Evolutionary conservation across 92 coral and sea anemone genomes (phyloP).

Genomic region (Metridium senile): DNA sequence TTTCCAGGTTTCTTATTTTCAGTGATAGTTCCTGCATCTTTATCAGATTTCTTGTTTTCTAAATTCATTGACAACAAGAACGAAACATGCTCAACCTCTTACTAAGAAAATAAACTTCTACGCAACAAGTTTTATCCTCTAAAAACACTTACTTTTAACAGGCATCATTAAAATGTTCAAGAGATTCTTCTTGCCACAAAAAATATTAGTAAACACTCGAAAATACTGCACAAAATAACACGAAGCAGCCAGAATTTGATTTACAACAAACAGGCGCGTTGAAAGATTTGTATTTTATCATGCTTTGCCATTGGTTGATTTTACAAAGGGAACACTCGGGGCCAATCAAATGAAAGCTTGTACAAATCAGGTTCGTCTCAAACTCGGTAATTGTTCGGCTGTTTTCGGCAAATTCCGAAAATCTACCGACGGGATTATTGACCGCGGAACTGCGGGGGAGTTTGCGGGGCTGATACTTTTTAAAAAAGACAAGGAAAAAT

Average conservation of each 20-base stretch:
- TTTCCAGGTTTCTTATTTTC: conserved; percentile 4
- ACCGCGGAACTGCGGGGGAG: no score
- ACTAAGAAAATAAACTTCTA: not conserved
- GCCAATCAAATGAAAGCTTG: conserved; percentile 12
- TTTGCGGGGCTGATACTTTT: no score
- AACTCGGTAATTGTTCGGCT: not conserved
- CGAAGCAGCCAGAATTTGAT: no score
- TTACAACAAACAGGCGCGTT: conserved; percentile 21
- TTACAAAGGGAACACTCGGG: conserved; percentile 1
- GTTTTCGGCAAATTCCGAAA: not conserved
- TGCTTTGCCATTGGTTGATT: conserved; percentile 45
- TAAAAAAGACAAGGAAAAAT: no score
- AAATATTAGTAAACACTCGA: no score
- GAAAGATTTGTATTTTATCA: conserved; percentile 56
- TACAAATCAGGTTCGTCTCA: not conserved
- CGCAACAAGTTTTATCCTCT: not conserved
- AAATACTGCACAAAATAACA: no score
- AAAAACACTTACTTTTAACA: conserved; percentile 15
- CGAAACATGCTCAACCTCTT: no score
- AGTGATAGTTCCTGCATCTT: not conserved
- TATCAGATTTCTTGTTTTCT: conserved; percentile 2
- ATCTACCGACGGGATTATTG: no score
- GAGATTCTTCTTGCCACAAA: not conserved
- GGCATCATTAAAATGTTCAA: not conserved
- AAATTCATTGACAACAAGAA: not conserved